Conservation (phyloP, 2,113 vertebrate species). For the Petromus typicus region DNA sequence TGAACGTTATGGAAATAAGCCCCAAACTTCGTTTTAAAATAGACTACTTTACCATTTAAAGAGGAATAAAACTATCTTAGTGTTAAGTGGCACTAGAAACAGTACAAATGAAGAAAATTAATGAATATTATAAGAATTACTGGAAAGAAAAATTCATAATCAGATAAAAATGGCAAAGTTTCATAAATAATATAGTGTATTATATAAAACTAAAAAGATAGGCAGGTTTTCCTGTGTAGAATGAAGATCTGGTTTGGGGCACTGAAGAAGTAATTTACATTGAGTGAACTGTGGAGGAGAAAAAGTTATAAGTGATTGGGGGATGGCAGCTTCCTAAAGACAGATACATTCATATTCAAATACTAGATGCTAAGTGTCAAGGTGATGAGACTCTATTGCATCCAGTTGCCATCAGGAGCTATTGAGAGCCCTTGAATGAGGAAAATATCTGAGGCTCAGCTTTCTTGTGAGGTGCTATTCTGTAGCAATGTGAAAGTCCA, state of each 20-base stretch:
- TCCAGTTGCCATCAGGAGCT: background rate
- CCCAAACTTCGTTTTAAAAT: background rate
- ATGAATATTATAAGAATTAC: background rate
- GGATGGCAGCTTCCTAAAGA: background rate
- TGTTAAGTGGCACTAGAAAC: background rate
- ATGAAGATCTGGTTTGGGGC: background rate
- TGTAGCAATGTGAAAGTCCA: conserved; percentile 11
- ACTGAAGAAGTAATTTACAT: background rate
- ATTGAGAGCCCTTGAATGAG: conserved; percentile 4
- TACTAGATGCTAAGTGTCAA: conserved; percentile 9
- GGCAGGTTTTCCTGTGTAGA: background rate
- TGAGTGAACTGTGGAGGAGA: background rate
- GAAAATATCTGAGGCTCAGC: conserved; percentile 43
- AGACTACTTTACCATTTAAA: background rate
- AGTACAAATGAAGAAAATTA: background rate
- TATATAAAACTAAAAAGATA: background rate
- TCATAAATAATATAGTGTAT: background rate
- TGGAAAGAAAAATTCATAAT: background rate
- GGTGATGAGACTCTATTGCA: background rate
- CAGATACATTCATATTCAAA: background rate
- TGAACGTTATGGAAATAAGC: background rate
- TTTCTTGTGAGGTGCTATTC: conserved; percentile 39
- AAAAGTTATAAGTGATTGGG: background rate
- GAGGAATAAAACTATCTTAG: background rate
- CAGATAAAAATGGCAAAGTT: background rate